Evolutionary conservation across 2,113 vertebrate species (phyloP), one percentile per base, ranked within the genome.

Genomic region (Muscicapa adusta): DNA sequence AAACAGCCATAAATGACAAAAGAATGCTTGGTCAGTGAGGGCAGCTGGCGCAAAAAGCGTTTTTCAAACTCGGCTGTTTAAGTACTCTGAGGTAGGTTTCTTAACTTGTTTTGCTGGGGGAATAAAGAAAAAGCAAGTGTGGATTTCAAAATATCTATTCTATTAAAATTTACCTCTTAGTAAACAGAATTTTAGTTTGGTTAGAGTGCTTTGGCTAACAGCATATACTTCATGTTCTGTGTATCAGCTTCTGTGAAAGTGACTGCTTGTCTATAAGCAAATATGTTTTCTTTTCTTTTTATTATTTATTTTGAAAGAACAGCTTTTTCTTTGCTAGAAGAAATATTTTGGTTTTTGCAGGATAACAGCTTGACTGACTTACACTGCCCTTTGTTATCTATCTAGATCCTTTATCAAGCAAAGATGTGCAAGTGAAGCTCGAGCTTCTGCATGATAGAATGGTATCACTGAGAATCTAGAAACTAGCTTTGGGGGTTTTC

Each of bases 1-100:
- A 99, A 99, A 98, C 99, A 99, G 97, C 99, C 99, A 98, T 99
- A 99, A 99, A 99, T 99, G 98, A 98, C 98, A 98, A 96, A 98
- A 96, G 97, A 96, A 98, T 98, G 97, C 97, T 97, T 98, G 97
- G 98, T 99, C 98, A 98, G 98, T 98, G 98, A 98, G 98, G 97
- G 98, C 98, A 98, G 98, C 98, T 98, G 98, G 98, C 98, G 97
- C 97, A 98, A 98, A 98, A 98, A 97, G 97, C 98, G 96, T 98
- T 98, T 98, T 98, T 98, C 98, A 98, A 98, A 98, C 98, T 98
- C 98, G 97, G 98, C 98, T 98, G 98, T 98, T 98, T 99, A 97
- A 98, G 98, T 99, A 98, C 98, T 99, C 98, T 98, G 98, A 99
- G 98, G 99, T 99, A 96, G 92, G 98, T 97, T 88, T 42, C 71